Conservation (phyloP, 2,888 invertebrate species). For the Orthosia incerta region DNA sequence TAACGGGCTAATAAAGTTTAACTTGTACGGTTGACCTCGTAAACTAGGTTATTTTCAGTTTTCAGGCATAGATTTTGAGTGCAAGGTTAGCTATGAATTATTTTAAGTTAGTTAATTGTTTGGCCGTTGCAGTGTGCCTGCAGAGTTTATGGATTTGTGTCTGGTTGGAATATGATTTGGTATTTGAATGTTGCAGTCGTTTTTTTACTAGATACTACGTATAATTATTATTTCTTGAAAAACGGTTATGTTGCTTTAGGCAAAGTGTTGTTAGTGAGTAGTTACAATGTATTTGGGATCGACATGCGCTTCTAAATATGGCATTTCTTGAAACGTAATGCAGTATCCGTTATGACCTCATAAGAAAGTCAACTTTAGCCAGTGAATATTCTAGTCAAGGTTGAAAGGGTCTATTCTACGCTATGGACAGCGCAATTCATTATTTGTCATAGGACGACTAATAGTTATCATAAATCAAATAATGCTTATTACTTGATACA, state of each 20-base stretch:
- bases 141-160: conserved; percentile 3
- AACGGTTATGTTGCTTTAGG: too few relatives aligned
- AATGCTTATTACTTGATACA: too few relatives aligned
- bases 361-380: background rate
- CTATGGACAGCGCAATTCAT: background rate
- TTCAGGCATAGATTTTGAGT: conserved; percentile 65
- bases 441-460: background rate
- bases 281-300: too few relatives aligned
- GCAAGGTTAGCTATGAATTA: conserved; percentile 64
- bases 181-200: background rate
- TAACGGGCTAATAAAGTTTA: conserved; percentile 69
- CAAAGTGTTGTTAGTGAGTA: too few relatives aligned
- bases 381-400: background rate
- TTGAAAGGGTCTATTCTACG: background rate
- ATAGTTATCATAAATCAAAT: too few relatives aligned
- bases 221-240: too few relatives aligned
- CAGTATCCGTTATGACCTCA: background rate
- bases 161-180: conserved; percentile 18
- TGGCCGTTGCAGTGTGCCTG: conserved; percentile 35
- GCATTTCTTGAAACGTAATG: background rate
- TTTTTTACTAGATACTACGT: too few relatives aligned
- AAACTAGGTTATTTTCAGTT: conserved; percentile 69
- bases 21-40: conserved; percentile 65
- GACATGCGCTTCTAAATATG: too few relatives aligned
- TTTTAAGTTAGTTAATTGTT: conserved; percentile 58